Evolutionary conservation across 2,797 vertebrate genomes (phyloP), one percentile per base, ranked within the genome.

Genomic region (Pseudochirops corinnae): DNA sequence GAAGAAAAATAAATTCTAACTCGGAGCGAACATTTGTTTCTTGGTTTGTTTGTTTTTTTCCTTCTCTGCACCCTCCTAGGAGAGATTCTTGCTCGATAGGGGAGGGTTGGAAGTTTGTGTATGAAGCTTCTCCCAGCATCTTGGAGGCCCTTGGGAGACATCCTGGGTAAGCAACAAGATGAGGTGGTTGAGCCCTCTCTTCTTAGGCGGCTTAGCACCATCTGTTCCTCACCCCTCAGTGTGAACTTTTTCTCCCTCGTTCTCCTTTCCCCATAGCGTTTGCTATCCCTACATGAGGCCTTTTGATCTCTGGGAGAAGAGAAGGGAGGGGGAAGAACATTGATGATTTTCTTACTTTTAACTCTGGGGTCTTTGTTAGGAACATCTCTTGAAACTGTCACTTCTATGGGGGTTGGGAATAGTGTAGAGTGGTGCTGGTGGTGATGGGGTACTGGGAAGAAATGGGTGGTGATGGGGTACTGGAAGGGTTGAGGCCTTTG

Each of bases 221-320:
- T 99, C 98, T 99, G 99, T 98, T 98, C 98, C 97, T 98, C 96
- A 97, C 98, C 97, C 97, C 97, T 74, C 94, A 98, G 98, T 98
- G 99, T 98, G 98, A 98, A 98, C 98, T 98, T 98, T 97, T 97
- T 96, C 97, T 97, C 95, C 97, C 94, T 96, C 93, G 67, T 95
- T 97, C 96, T 97, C 97, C 94, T 97, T 97, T 98, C 98, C 97
- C 98, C 97, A 96, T 90, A 98, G 98, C 98, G 92, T 99, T 99
- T 99, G 99, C 98, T 98, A 98, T 98, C 98, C 97, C 98, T 67
- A 97, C n/a, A 96, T 98, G 98, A 97, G 93, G 97, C 74, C 97
- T 98, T 99, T 99, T 99, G 99, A 99, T 99, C 98, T 98, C 33
- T 94, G 96, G 95, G 95, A 97, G n/a, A 93, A 94, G 92, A 95